Evolutionary conservation across 2,888 invertebrate genomes (phyloP).

Genomic region (Habrosyne pyritoides): DNA sequence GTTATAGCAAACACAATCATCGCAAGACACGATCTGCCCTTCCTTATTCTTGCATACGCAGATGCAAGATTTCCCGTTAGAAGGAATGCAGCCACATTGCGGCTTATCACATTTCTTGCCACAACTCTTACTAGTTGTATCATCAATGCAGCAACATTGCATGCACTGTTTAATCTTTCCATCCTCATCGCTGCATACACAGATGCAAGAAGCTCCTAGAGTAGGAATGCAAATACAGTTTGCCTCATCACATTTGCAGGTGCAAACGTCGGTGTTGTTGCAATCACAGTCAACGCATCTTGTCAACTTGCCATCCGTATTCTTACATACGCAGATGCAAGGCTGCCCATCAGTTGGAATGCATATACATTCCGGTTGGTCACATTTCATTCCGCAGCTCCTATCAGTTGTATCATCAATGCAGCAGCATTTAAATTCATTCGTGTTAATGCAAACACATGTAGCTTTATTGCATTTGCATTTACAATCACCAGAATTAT

Average conservation of each 20-base stretch:
- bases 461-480: slow-evolving; percentile 29
- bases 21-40: slow-evolving; percentile 27
- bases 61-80: slow-evolving; percentile 24
- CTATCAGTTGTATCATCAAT: no score
- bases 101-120: slow-evolving; percentile 19
- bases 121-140: slow-evolving; percentile 13
- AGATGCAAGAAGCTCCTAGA: slow-evolving; percentile 27
- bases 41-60: slow-evolving; percentile 25
- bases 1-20: slow-evolving; percentile 27
- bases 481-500: slow-evolving; percentile 13
- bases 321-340: slow-evolving; percentile 26
- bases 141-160: slow-evolving; percentile 7
- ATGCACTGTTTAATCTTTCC: slow-evolving; percentile 21
- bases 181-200: slow-evolving; percentile 21
- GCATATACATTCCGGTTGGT: slow-evolving; percentile 22
- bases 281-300: slow-evolving; percentile 35
- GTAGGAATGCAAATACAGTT: slow-evolving; percentile 28
- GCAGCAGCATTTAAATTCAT: slow-evolving; percentile 12
- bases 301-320: slow-evolving; percentile 21
- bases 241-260: slow-evolving; percentile 14
- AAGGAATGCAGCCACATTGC: slow-evolving; percentile 25
- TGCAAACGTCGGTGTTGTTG: not conserved
- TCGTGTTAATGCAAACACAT: slow-evolving; percentile 30
- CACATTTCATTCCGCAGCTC: slow-evolving; percentile 17
- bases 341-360: slow-evolving; percentile 24